phyloP scores from a whole-genome alignment of 2,797 vertebrate species.

The Ctenochaetus hawaiiensis region DNA sequence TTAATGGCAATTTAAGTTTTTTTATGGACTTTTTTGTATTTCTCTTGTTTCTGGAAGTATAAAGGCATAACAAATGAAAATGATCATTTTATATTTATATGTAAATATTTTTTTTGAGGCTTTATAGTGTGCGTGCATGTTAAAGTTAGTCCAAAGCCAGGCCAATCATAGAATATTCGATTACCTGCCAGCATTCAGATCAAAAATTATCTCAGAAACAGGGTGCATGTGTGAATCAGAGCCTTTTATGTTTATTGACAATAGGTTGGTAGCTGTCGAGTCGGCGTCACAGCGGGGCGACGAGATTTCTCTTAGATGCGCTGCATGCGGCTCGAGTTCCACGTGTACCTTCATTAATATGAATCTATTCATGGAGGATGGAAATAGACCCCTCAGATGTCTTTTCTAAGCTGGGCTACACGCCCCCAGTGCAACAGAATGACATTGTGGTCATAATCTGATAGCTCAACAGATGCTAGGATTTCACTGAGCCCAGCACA shows the following conservation, averaged over 20 bases:
- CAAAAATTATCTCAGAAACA: slow-evolving; percentile 24
- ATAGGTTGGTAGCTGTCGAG: slow-evolving; percentile 35
- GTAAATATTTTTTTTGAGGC: background rate
- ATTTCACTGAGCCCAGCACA: slow-evolving; percentile 38
- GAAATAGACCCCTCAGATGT: slow-evolving; percentile 56
- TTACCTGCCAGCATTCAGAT: slow-evolving; percentile 19
- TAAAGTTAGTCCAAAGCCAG: slow-evolving; percentile 15
- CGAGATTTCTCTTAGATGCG: slow-evolving; percentile 14
- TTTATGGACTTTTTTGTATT: background rate
- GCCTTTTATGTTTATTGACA: slow-evolving; percentile 53
- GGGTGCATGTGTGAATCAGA: slow-evolving; percentile 18
- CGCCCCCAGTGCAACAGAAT: background rate
- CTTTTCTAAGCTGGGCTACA: slow-evolving; percentile 14
- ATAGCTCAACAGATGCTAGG: slow-evolving; percentile 41
- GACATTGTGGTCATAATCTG: slow-evolving; percentile 40
- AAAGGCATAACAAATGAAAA: background rate
- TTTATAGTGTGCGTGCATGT: slow-evolving; percentile 2
- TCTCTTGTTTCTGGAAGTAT: too few species aligned
- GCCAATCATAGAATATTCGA: background rate
- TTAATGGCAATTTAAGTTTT: background rate
- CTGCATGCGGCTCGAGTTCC: slow-evolving; percentile 57
- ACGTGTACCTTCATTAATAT: slow-evolving; percentile 39
- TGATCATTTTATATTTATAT: background rate
- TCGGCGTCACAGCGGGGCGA: background rate
- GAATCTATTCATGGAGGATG: slow-evolving; percentile 53